These are phyloP conservation scores for Atta cephalotes DNA, from an alignment of 1,140 invertebrate genomes.

Conservation along the genomic window DNA sequence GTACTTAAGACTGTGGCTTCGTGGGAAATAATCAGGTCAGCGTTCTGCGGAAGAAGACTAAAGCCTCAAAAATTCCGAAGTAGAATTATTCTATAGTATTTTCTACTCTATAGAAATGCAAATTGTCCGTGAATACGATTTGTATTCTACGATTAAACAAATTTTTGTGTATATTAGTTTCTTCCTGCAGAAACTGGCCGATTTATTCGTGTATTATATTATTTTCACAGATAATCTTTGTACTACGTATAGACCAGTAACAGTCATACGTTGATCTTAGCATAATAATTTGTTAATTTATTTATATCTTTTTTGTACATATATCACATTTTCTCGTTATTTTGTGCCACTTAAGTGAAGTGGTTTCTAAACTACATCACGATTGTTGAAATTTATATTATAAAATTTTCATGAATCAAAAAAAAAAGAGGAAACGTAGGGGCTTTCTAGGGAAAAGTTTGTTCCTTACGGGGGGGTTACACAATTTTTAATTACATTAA, in stretches of 20 bases:
- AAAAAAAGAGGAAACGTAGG: conserved; percentile 50
- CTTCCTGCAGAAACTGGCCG: conserved; percentile 29
- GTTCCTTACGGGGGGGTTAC: conserved; percentile 73
- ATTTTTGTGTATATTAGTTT: neutral
- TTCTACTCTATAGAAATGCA: conserved; percentile 1
- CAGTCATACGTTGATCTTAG: conserved; percentile 60
- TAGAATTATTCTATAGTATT: neutral
- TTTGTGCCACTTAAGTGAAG: conserved; percentile 68
- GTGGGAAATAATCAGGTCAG: conserved; percentile 71
- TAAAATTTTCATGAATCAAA: conserved; percentile 66
- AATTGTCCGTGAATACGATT: conserved; percentile 24
- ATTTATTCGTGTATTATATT: conserved; percentile 76
- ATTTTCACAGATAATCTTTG: conserved; percentile 70
- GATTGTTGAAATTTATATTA: conserved; percentile 66
- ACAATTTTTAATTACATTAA: conserved; percentile 66
- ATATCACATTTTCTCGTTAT: conserved; percentile 79
- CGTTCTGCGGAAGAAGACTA: conserved; percentile 28
- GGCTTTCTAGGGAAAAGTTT: conserved; percentile 74
- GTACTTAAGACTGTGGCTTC: conserved; percentile 82
- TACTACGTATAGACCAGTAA: conserved; percentile 67
- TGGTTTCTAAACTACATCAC: conserved; percentile 67
- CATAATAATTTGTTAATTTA: conserved; percentile 79
- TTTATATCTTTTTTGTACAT: conserved; percentile 79
- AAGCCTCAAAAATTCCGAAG: neutral
- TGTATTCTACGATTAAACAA: conserved; percentile 11